phyloP scores from a whole-genome alignment of 2,113 vertebrate genomes.

The Bombycilla garrulus region DNA sequence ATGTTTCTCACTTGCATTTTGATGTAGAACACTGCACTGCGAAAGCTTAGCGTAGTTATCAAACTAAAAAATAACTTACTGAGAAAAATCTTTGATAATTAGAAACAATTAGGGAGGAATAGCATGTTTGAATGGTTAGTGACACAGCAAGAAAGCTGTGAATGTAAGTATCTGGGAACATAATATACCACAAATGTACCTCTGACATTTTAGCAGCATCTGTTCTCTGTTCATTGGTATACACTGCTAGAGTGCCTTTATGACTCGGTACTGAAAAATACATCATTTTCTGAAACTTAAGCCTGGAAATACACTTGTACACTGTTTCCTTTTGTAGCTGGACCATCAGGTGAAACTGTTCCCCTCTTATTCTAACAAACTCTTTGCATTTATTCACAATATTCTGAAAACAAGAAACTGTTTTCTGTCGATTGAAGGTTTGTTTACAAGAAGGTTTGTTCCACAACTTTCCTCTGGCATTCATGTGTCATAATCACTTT shows the following conservation, averaged over 20 bases:
- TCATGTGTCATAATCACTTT: background rate
- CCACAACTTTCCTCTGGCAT: background rate
- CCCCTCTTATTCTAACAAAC: background rate
- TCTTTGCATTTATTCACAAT: background rate
- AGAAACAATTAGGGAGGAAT: background rate
- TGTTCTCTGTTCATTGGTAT: accelerated
- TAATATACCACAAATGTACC: background rate
- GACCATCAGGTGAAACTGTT: background rate
- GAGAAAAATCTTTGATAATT: constrained; percentile 4
- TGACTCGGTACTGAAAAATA: background rate
- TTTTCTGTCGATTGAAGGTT: background rate
- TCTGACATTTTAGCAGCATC: background rate
- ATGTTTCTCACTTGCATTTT: constrained; percentile 3
- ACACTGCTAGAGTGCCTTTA: background rate
- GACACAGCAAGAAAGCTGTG: background rate
- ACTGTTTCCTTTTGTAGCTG: background rate
- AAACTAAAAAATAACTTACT: background rate
- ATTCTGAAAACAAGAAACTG: background rate
- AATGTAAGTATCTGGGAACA: background rate
- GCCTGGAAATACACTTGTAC: background rate
- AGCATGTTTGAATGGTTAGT: background rate
- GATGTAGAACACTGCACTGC: background rate
- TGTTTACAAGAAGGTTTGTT: background rate
- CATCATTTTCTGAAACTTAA: background rate
- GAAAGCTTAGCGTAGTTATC: background rate